Percentiles rank a stretch among this genome's conserved stretches.
Conservation (phyloP, 2,888 invertebrate genomes). For the Sinohyriopsis cumingii region DNA sequence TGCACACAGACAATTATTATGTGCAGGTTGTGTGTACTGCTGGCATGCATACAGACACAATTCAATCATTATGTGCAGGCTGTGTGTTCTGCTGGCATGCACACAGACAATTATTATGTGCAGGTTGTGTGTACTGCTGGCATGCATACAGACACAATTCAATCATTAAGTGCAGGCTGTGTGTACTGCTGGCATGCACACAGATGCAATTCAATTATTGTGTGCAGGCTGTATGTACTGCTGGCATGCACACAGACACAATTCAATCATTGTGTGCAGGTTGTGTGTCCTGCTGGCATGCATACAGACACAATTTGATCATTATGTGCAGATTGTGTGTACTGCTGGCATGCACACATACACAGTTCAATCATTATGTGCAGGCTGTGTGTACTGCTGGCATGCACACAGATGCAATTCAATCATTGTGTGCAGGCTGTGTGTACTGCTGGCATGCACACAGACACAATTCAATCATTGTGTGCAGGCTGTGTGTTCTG, state of each 20-base stretch:
- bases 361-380: slow-evolving; percentile 6
- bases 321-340: background rate
- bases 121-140: too few relatives aligned
- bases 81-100: background rate
- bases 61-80: slow-evolving; percentile 8
- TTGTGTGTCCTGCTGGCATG: background rate
- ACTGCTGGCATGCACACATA: background rate
- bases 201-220: slow-evolving; percentile 1
- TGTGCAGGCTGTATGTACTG: too few relatives aligned
- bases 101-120: slow-evolving; percentile 1
- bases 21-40: too few relatives aligned
- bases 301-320: slow-evolving; percentile 6
- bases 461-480: slow-evolving; percentile 3
- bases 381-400: too few relatives aligned
- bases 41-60: slow-evolving; percentile 2
- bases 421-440: too few relatives aligned
- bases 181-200: slow-evolving; percentile 1
- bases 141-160: slow-evolving; percentile 7
- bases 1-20: slow-evolving; percentile 4
- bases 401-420: slow-evolving; percentile 7
- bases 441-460: slow-evolving; percentile 1
- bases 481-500: too few relatives aligned
- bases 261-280: slow-evolving; percentile 6
- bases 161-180: too few relatives aligned
- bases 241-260: slow-evolving; percentile 2